Conservation (phyloP, 2,888 invertebrate species). For the Catotricha subobsoleta region DNA sequence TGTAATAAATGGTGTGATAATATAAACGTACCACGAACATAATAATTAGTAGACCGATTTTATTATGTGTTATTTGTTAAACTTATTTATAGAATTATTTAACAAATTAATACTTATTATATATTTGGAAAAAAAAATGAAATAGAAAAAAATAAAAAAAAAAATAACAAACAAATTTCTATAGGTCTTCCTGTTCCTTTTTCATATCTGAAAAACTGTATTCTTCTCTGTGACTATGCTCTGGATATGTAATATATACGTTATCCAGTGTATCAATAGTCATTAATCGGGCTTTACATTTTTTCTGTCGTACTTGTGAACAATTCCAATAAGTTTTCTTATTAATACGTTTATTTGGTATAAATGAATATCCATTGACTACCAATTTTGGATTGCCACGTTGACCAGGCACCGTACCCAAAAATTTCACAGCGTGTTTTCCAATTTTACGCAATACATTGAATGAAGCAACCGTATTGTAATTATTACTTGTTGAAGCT, state of each 20-base stretch:
- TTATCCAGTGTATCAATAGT: conserved; percentile 4
- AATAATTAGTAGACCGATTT: too few species aligned
- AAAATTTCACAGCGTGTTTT: not conserved
- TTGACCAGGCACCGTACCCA: conserved; percentile 16
- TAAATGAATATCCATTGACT: conserved; percentile 17
- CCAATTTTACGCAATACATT: conserved; percentile 1
- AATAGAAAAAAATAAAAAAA: not conserved
- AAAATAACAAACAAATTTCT: not conserved
- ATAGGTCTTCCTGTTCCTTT: not conserved
- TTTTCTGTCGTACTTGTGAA: conserved; percentile 16
- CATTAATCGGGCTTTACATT: conserved; percentile 18
- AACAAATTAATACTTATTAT: too few species aligned
- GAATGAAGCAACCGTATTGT: too few species aligned
- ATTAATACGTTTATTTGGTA: conserved; percentile 17
- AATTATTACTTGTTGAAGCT: too few species aligned
- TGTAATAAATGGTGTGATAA: too few species aligned
- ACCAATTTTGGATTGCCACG: conserved; percentile 19
- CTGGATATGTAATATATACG: not conserved
- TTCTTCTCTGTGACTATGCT: not conserved
- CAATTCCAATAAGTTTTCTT: conserved; percentile 20
- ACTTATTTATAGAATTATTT: too few species aligned
- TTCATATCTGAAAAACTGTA: not conserved
- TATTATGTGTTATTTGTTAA: too few species aligned
- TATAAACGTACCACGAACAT: too few species aligned
- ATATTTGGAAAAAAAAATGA: not conserved